A percentile compares a stretch with the other conserved stretches of the same genome.
phyloP scores from a whole-genome alignment of 2,113 vertebrate species.

The Syngnathus scovelli region DNA sequence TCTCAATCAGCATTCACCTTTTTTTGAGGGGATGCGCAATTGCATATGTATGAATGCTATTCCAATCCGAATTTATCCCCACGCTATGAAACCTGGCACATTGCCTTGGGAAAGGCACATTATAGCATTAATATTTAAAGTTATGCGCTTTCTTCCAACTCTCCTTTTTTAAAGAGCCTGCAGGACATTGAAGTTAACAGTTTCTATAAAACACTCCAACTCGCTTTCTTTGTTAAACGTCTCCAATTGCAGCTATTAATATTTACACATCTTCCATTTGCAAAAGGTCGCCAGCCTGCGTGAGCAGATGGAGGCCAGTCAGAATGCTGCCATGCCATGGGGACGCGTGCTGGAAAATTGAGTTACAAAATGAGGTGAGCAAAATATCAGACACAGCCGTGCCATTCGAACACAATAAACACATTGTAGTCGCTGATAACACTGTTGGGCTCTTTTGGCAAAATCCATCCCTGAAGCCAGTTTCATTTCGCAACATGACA shows the following conservation, averaged over 20 bases:
- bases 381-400: background rate
- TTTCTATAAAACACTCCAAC: conserved; percentile 18
- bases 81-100: conserved; percentile 10
- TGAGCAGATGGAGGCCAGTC: conserved; percentile 58
- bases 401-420: background rate
- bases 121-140: conserved; percentile 28
- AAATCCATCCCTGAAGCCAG: background rate
- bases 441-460: background rate
- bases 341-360: conserved; percentile 14
- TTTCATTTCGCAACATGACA: background rate
- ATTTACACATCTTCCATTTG: conserved; percentile 26
- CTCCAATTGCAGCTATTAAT: conserved; percentile 12
- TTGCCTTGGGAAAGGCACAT: conserved; percentile 32
- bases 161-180: conserved; percentile 3
- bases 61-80: background rate
- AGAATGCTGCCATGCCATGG: conserved; percentile 43
- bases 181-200: conserved; percentile 9
- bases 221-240: conserved; percentile 14
- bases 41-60: background rate
- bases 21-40: background rate
- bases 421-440: too few relatives aligned
- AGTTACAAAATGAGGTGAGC: background rate
- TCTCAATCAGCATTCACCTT: background rate
- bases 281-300: conserved; percentile 30
- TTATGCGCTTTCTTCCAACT: conserved; percentile 14